Evolutionary conservation across 2,888 invertebrate species (phyloP).

Genomic region (Auanema freiburgensis): DNA sequence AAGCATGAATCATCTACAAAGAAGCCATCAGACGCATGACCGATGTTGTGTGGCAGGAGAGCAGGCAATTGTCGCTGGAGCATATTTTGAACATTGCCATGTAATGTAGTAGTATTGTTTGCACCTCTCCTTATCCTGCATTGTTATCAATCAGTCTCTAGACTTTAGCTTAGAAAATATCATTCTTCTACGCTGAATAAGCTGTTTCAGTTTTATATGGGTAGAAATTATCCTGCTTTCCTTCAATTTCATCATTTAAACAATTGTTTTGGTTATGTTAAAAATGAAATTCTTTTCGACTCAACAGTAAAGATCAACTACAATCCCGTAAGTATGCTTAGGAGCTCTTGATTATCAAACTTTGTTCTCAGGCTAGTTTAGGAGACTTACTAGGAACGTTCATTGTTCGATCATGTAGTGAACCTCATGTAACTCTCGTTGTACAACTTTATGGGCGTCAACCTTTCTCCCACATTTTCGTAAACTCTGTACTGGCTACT

Average conservation of each 20-base stretch:
- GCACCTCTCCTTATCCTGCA: too few relatives aligned
- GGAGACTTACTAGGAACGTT: slow-evolving; percentile 34
- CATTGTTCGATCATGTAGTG: slow-evolving; percentile 36
- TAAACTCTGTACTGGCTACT: slow-evolving; percentile 41
- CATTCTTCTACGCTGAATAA: too few relatives aligned
- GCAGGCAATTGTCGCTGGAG: too few relatives aligned
- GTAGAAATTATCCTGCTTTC: slow-evolving; percentile 33
- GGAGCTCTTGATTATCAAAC: neutral
- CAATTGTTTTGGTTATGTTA: slow-evolving; percentile 41
- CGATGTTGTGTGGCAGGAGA: too few relatives aligned
- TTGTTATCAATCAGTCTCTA: too few relatives aligned
- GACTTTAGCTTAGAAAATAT: too few relatives aligned
- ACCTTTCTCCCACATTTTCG: slow-evolving; percentile 40
- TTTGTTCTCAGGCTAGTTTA: slow-evolving; percentile 22
- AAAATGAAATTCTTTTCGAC: slow-evolving; percentile 12
- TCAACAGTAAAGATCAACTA: neutral
- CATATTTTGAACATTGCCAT: too few relatives aligned
- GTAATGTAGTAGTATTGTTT: too few relatives aligned
- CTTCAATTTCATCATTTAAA: slow-evolving; percentile 36
- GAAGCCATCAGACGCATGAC: too few relatives aligned
- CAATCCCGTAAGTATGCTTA: neutral
- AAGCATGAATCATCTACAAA: too few relatives aligned
- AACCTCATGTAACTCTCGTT: slow-evolving; percentile 27
- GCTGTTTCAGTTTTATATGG: slow-evolving; percentile 6
- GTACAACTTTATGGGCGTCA: slow-evolving; percentile 35